Conservation (phyloP, 2,888 invertebrate species). For the Hydropsyche betteni region DNA sequence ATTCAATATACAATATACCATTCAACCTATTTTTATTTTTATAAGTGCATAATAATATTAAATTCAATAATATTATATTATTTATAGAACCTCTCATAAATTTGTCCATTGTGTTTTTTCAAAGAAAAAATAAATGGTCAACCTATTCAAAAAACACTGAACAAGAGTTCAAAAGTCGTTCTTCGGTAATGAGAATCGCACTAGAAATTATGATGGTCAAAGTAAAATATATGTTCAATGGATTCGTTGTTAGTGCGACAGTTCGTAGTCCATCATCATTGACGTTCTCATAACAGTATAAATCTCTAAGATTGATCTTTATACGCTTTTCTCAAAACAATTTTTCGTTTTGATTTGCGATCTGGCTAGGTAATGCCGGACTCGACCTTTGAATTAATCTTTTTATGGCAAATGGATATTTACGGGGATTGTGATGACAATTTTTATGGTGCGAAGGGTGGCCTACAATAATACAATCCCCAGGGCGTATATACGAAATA, state of each 20-base stretch:
- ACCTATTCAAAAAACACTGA: no score
- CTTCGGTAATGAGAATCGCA: constrained; percentile 1
- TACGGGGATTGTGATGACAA: constrained; percentile 50
- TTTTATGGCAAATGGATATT: constrained; percentile 51
- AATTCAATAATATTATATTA: no score
- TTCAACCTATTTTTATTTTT: no score
- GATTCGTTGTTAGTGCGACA: background rate
- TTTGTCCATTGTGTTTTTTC: no score
- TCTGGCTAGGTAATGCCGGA: constrained; percentile 43
- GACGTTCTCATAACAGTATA: constrained; percentile 21
- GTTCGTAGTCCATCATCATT: constrained; percentile 34
- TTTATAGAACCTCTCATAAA: no score
- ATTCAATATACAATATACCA: no score
- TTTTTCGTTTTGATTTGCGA: constrained; percentile 46
- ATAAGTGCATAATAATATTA: no score
- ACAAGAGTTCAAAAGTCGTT: background rate
- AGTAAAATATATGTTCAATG: background rate
- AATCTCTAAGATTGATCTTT: constrained; percentile 41
- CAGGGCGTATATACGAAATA: constrained; percentile 20
- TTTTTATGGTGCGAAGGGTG: constrained; percentile 46
- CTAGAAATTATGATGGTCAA: background rate
- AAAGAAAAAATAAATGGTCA: no score
- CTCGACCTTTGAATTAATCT: constrained; percentile 51
- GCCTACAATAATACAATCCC: constrained; percentile 9
- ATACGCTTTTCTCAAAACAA: constrained; percentile 46